Conservation (phyloP, 2,888 invertebrate species). For the Eupithecia exiguata region DNA sequence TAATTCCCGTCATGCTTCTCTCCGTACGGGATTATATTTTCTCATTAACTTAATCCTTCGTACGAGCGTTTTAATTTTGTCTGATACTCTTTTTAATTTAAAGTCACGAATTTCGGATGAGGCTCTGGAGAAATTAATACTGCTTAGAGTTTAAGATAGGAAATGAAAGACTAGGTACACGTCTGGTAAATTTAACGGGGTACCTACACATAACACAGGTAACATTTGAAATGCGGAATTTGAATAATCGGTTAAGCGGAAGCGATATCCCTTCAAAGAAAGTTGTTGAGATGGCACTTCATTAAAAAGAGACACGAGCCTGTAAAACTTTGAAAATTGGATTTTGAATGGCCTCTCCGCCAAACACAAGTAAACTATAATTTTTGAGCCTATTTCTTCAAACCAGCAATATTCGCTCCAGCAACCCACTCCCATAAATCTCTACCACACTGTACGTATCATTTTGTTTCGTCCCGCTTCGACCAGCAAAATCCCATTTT, state of each 20-base stretch:
- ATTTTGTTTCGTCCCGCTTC: slow-evolving; percentile 53
- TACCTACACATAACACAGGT: neutral
- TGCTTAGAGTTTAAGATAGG: neutral
- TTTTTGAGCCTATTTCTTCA: neutral
- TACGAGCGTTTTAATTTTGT: slow-evolving; percentile 60
- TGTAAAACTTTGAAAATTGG: neutral
- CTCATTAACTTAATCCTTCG: slow-evolving; percentile 58
- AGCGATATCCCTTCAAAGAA: neutral
- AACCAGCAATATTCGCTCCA: neutral
- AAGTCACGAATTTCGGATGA: slow-evolving; percentile 16
- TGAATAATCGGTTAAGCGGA: neutral
- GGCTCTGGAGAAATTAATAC: slow-evolving; percentile 21
- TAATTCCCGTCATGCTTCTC: slow-evolving; percentile 54
- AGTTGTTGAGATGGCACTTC: neutral
- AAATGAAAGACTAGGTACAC: neutral
- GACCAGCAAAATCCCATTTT: slow-evolving; percentile 56
- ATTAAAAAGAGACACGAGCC: neutral
- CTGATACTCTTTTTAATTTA: slow-evolving; percentile 45
- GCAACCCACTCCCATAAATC: slow-evolving; percentile 49
- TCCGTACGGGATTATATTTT: slow-evolving; percentile 52
- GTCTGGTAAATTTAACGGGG: neutral
- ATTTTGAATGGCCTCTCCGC: neutral
- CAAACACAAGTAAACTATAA: neutral
- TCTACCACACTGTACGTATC: slow-evolving; percentile 47
- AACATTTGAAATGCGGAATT: neutral